Evolutionary conservation across 1,140 invertebrate genomes (phyloP).

Genomic region (Coenobita brevimanus): DNA sequence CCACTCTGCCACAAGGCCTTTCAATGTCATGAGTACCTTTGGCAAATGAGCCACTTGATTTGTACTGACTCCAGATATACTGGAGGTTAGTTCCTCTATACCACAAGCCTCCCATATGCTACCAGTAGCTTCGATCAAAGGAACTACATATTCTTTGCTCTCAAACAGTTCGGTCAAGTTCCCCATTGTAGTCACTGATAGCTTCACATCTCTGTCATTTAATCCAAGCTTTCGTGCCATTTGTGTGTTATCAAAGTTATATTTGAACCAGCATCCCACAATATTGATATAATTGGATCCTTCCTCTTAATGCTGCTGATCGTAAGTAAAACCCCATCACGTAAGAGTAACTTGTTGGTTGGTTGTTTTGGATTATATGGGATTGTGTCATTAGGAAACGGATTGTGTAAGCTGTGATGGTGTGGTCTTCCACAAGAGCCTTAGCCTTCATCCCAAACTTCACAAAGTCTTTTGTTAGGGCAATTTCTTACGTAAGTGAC

Average conservation of each 20-base stretch:
- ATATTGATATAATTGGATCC: neutral
- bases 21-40: neutral
- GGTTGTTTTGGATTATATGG: neutral
- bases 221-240: neutral
- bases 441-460: too few relatives aligned
- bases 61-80: neutral
- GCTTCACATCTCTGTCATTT: neutral
- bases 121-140: neutral
- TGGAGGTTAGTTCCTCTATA: conserved; percentile 17
- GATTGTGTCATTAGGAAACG: neutral
- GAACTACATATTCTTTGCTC: conserved; percentile 34
- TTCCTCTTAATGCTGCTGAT: neutral
- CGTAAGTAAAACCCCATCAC: neutral
- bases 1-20: neutral
- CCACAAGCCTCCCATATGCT: neutral
- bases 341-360: neutral
- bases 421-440: too few relatives aligned
- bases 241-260: conserved; percentile 14
- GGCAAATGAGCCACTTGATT: neutral
- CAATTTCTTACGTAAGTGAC: too few relatives aligned
- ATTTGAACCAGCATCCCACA: conserved; percentile 26
- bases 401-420: neutral
- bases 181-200: conserved; percentile 20
- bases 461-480: too few relatives aligned
- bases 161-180: neutral